Evolutionary conservation across 2,888 invertebrate genomes (phyloP).

Genomic region (Noctua janthina): DNA sequence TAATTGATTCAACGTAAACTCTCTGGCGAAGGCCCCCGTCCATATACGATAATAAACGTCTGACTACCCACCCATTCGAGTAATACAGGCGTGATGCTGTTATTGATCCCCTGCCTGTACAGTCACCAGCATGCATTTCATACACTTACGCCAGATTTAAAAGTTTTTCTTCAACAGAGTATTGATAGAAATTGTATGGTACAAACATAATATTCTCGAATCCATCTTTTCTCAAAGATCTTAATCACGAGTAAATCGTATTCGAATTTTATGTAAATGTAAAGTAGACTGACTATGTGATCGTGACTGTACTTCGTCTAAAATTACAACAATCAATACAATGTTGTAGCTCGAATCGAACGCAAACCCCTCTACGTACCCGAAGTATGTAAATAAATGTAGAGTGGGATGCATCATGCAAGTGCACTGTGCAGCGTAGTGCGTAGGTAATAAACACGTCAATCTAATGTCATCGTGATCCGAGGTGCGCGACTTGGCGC

Average conservation of each 20-base stretch:
- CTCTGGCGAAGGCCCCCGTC: background rate
- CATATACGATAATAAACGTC: background rate
- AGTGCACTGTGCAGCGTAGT: constrained; percentile 67
- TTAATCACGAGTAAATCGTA: background rate
- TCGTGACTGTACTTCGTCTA: constrained; percentile 8
- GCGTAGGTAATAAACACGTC: constrained; percentile 80
- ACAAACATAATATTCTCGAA: background rate
- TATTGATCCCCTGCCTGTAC: background rate
- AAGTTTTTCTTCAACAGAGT: background rate
- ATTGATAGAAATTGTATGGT: background rate
- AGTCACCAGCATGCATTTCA: background rate
- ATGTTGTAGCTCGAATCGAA: constrained; percentile 12
- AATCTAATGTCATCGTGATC: constrained; percentile 80
- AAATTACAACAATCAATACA: constrained; percentile 34
- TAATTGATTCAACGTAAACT: background rate
- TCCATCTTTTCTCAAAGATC: background rate
- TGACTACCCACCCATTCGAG: background rate
- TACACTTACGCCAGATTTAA: background rate
- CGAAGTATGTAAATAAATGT: constrained; percentile 48
- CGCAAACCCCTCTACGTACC: constrained; percentile 18
- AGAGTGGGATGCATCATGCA: constrained; percentile 63
- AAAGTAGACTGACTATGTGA: background rate
- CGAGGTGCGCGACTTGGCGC: constrained; percentile 82
- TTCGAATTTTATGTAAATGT: background rate
- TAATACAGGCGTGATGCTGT: background rate